Evolutionary conservation across 2,797 vertebrate species (phyloP).

Genomic region (Tokudaia tokunoshimensis): DNA sequence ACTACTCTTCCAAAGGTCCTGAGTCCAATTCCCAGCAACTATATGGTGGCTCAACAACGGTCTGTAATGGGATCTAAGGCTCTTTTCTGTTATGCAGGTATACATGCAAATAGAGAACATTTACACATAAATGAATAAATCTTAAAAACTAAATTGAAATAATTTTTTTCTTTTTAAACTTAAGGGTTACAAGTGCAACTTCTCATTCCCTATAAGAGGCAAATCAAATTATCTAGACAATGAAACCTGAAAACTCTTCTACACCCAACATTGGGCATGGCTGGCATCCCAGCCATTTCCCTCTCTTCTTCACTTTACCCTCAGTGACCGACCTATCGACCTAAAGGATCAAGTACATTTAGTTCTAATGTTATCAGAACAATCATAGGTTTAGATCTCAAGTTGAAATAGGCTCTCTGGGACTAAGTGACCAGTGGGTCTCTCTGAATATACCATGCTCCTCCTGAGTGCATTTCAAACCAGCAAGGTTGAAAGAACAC

Average conservation of each 20-base stretch:
- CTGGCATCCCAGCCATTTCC: neutral
- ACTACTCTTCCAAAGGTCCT: neutral
- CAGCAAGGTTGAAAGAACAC: neutral
- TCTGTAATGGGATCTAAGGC: neutral
- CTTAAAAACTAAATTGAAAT: neutral
- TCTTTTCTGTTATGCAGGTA: neutral
- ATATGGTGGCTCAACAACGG: neutral
- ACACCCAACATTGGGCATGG: neutral
- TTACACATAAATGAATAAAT: neutral
- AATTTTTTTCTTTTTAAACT: neutral
- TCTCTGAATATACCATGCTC: neutral
- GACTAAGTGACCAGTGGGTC: neutral
- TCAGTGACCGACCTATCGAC: neutral
- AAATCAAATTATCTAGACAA: neutral
- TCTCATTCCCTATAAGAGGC: neutral
- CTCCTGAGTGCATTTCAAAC: neutral
- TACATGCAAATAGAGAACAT: neutral
- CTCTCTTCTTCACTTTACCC: neutral
- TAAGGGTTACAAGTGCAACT: no score
- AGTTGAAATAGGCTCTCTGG: constrained; percentile 10
- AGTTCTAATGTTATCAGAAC: neutral
- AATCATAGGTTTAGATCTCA: neutral
- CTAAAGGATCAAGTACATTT: neutral
- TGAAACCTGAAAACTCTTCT: fast-evolving
- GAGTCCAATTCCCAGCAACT: neutral